Evolutionary conservation across 2,113 vertebrate species (phyloP), one percentile per base, ranked within the genome.

Genomic region (Aptenodytes forsteri): DNA sequence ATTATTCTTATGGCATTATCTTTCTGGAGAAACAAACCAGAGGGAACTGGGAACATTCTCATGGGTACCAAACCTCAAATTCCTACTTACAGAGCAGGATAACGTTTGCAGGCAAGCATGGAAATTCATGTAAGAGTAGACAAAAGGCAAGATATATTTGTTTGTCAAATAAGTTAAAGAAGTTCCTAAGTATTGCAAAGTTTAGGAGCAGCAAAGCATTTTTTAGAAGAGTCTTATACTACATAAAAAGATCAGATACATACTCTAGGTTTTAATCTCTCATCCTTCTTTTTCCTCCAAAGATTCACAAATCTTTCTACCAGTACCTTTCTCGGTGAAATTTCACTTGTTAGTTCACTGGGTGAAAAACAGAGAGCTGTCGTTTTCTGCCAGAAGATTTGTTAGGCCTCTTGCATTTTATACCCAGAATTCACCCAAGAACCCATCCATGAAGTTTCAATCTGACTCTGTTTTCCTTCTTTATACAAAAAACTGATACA

Each of bases 301-400:
- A 86, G 55, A n/a, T 22, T 89, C 55, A 92, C 25, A 90, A 94
- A 91, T 90, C 79, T 90, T 85, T 81, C 42, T 71, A 18, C 23
- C 7, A 55, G 34, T 72, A 64, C 18, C 18, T 62, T 78, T 76
- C 46, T 69, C 3, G 1, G 42, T 71, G 65, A 89, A 88, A 90
- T 82, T 64, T 66, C 26, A 26, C 75, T 83, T 91, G 38, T 85
- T 76, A 72, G 30, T 52, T 88, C 78, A 50, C 66, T 83, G 49
- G 36, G 75, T 94, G 91, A 89, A 89, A 87, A 96, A 22, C 17
- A 8, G 58, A 83, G 77, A 85, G 65, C 66, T 96, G 90, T 94
- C 75, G 55, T 77, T 87, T 94, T 54, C 34, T 92, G 66, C 71
- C 54, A 32, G 58, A 58, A 86, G 82, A 93, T 97, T 96, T 97